Evolutionary conservation across 2,888 invertebrate genomes (phyloP), one percentile per base, ranked within the genome.

Genomic region (Caenorhabditis sp.): DNA sequence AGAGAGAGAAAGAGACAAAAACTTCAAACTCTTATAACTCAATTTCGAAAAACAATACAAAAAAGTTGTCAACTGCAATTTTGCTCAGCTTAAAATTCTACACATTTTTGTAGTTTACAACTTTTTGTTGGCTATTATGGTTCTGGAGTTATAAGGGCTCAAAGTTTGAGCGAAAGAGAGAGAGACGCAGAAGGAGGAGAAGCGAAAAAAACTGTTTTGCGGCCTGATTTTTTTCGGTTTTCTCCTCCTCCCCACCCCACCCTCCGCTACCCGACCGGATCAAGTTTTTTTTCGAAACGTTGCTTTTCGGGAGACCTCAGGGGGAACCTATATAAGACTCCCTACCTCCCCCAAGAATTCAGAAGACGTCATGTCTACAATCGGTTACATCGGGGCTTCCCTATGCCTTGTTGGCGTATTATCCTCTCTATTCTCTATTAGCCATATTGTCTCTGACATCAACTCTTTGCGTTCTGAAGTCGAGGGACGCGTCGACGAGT

Each of bases 401-500:
- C 31, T 85, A 26, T 84, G 87, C 80, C 66, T 84, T 38, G 47
- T 83, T 28, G 87, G 86, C 35, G 83, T 85, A 14, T 75, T 87
- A 35, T 82, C 83, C 8, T 83, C 88, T 5, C 76, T 88, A n/a
- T 76, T 84, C 59, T 84, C 85, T 7, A 87, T 88, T 26, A 69
- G 63, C 51, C 74, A 82, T 61, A 88, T 88, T 58, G 87, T 88
- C 22, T 79, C 73, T 49, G 88, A 88, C 69, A 87, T 88, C 75
- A 84, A 87, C 64, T 64, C 66, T 12, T 86, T 88, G 19, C 82
- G 85, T n/a, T 64, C 77, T 56, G 88, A 88, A 79, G 88, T 87
- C 58, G 74, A 82, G 56, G 81, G 76, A 51, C 80, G 84, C 19
- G 82, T 86, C 68, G 77, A 82, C 64, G 86, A 86, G 73, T 86